Evolutionary conservation across 2,888 invertebrate genomes (phyloP).

Genomic region (Zygogramma bicolorata): DNA sequence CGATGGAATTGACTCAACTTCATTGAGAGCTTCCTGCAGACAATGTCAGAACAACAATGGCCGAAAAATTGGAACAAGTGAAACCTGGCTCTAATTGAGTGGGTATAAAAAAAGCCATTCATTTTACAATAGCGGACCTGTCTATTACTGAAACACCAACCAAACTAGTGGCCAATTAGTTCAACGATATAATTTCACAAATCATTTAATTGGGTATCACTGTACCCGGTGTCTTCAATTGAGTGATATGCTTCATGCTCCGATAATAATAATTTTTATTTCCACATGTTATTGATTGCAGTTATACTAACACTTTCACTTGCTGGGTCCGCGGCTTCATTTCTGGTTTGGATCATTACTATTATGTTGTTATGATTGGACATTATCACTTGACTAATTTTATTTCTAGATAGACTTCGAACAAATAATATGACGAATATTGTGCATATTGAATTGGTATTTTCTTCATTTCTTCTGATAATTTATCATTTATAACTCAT

Average conservation of each 20-base stretch:
- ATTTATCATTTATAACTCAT: no score
- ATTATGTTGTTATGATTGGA: no score
- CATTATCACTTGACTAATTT: neutral
- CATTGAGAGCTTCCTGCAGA: no score
- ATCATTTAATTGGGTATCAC: neutral
- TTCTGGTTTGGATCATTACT: slow-evolving; percentile 18
- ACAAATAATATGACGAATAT: no score
- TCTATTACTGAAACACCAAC: slow-evolving; percentile 6
- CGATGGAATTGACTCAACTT: no score
- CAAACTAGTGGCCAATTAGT: slow-evolving; percentile 29
- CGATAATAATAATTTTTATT: slow-evolving; percentile 42
- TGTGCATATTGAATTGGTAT: no score
- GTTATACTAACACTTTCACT: slow-evolving; percentile 43
- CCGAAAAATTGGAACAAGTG: neutral
- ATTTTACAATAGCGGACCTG: neutral
- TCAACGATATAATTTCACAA: neutral
- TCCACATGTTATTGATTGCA: slow-evolving; percentile 39
- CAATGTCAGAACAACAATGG: no score
- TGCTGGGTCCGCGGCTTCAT: slow-evolving; percentile 11
- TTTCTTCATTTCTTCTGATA: no score
- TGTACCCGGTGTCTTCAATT: slow-evolving; percentile 29
- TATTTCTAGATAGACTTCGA: neutral
- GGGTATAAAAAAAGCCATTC: neutral
- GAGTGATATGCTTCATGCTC: slow-evolving; percentile 44
- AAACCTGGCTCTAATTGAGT: neutral